These are phyloP conservation scores for Megalops cyprinoides DNA, from an alignment of 2,797 vertebrate genomes.

Conservation along the genomic window DNA sequence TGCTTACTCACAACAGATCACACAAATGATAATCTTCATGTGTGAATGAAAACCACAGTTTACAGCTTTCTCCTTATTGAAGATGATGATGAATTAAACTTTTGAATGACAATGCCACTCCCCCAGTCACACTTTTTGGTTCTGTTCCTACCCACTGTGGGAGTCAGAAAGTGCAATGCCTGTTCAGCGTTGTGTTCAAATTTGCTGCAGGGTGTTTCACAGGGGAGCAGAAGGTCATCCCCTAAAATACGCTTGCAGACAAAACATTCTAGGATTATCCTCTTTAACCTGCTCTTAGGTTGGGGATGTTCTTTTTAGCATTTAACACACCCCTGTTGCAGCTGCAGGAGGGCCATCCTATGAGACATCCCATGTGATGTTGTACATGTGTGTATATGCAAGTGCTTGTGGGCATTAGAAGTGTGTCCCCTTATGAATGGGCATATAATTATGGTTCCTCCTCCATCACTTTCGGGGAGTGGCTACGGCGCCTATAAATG, in stretches of 20 bases:
- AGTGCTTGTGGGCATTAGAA: not conserved
- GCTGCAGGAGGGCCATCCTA: not conserved
- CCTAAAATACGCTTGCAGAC: constrained; percentile 28
- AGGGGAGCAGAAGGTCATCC: constrained; percentile 8
- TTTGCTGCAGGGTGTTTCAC: constrained; percentile 8
- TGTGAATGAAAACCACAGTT: not conserved
- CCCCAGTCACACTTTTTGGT: constrained; percentile 54
- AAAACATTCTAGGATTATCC: constrained; percentile 56
- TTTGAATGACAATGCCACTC: constrained; percentile 55
- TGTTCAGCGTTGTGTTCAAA: constrained; percentile 31
- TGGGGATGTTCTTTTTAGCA: constrained; percentile 47
- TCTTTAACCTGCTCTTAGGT: constrained; percentile 45
- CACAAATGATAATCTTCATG: not conserved
- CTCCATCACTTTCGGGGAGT: not conserved
- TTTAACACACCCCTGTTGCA: constrained; percentile 19
- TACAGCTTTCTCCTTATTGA: constrained; percentile 31
- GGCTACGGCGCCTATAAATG: no score
- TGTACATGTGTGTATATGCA: not conserved
- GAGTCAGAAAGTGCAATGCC: constrained; percentile 52
- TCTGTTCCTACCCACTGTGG: constrained; percentile 61
- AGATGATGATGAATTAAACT: constrained; percentile 57
- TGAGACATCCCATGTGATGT: not conserved
- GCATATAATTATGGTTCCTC: not conserved
- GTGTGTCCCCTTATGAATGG: not conserved
- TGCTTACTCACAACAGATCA: no score